These are phyloP conservation scores for Coregonus suidteri DNA, from an alignment of 2,797 vertebrate genomes.

Conservation along the genomic window DNA sequence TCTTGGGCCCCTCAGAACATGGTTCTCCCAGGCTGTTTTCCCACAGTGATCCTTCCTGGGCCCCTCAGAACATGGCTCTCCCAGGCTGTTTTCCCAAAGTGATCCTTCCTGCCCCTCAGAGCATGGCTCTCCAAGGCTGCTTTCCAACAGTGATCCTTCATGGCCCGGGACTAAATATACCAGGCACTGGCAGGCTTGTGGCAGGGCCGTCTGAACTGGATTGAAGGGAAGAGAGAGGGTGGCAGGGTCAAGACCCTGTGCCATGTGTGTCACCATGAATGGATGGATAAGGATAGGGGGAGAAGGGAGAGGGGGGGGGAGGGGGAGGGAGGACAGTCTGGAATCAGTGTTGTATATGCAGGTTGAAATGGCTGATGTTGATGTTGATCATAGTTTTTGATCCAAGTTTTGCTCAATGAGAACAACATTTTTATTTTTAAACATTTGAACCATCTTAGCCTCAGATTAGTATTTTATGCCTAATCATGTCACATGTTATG, in stretches of 20 bases:
- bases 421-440: neutral
- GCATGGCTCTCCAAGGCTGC: too few relatives aligned
- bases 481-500: neutral
- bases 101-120: too few relatives aligned
- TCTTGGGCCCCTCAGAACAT: too few relatives aligned
- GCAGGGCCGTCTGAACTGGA: constrained; percentile 17
- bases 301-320: too few relatives aligned
- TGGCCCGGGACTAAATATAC: constrained; percentile 50
- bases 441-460: neutral
- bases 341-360: too few relatives aligned
- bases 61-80: too few relatives aligned
- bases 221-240: neutral
- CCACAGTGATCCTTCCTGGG: too few relatives aligned
- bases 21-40: too few relatives aligned
- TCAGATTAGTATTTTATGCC: neutral
- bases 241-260: constrained; percentile 22
- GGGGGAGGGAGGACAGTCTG: neutral
- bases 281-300: constrained; percentile 21
- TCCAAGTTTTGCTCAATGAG: neutral
- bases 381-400: too few relatives aligned
- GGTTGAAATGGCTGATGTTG: too few relatives aligned
- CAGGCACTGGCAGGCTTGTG: constrained; percentile 9
- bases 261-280: constrained; percentile 61
- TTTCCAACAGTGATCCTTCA: constrained; percentile 47
- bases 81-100: too few relatives aligned